These are phyloP conservation scores for Phylloscopus whistleri DNA, from an alignment of 2,113 vertebrate species.

Conservation along the genomic window DNA sequence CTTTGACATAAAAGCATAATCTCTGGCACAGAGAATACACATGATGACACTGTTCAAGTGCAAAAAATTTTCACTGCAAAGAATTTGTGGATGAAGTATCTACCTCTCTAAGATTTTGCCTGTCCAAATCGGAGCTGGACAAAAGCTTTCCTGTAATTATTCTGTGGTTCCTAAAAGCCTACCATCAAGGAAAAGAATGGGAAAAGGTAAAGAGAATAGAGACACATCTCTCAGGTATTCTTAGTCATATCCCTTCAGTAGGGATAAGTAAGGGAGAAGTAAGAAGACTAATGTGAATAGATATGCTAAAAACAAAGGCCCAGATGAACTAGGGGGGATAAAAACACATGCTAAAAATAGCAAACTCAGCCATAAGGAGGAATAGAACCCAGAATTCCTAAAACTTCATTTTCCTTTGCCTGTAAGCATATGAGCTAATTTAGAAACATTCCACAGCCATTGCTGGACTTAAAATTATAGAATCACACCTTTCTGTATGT, in stretches of 20 bases:
- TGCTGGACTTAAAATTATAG: not conserved
- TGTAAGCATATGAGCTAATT: not conserved
- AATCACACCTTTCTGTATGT: not conserved
- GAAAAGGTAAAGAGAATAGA: not conserved
- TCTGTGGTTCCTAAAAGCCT: not conserved
- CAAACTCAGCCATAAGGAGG: not conserved
- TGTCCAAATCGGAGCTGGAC: not conserved
- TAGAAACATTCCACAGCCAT: not conserved
- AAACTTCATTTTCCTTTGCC: not conserved
- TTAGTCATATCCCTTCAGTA: not conserved
- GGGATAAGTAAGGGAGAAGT: not conserved
- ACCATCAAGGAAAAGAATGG: not conserved
- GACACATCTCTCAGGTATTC: not conserved
- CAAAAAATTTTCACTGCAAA: not conserved
- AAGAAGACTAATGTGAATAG: not conserved
- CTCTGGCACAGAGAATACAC: not conserved
- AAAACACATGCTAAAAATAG: not conserved
- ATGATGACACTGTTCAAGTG: rapidly evolving
- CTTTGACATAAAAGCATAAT: not conserved
- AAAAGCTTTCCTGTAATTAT: not conserved
- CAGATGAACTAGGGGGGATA: not conserved
- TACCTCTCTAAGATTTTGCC: not conserved
- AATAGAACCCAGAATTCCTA: not conserved
- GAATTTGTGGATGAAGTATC: not conserved
- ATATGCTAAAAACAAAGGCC: not conserved